Base-by-base conservation (phyloP, 2,888 invertebrate genomes). In the Exephanes ischioxanthus region DNA sequence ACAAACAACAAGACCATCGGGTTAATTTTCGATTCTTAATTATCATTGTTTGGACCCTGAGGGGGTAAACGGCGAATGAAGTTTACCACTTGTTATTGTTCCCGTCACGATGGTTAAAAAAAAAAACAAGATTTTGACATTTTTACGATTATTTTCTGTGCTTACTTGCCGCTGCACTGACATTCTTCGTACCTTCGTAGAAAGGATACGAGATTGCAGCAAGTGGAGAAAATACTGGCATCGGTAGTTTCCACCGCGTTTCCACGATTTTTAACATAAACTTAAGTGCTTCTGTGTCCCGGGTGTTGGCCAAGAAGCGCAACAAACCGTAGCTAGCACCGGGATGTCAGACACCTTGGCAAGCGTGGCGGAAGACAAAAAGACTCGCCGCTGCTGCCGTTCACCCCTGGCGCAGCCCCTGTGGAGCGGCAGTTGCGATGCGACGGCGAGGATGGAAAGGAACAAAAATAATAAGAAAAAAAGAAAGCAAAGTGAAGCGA, bases 291-390 rank as follows among this genome's bases (percentile, higher is more conserved):
- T 41, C 45, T n/a, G 70, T 33, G 70, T 58, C 45, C 30, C 22
- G 37, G 33, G 75, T 22, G 41, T 72, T 58, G 75, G 83, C 78
- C 80, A 80, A 82, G 79, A 76, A 71, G 72, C 55, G 72, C 73
- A 80, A 80, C 81, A 78, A 78, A 80, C 73, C 86, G 81, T 86
- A 78, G 55, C 83, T 75, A 80, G 81, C 78, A 55, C 61, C 30
- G 58, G 72, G 81, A 81, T 72, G 75, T 80, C 75, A 70, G 80
- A 85, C 83, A 85, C 83, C 70, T 87, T 80, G 85, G 80, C 79
- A 87, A 84, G 79, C 68, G 67, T 67, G 63, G 58, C 61, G 75
- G 71, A 85, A 77, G 76, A 83, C 73, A 86, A 83, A 82, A 83
- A 80, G 75, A 81, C 70, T 80, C 75, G 79, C 26, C 53, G 66